Conservation (phyloP, 2,113 vertebrate genomes). For the Isurus oxyrinchus region DNA sequence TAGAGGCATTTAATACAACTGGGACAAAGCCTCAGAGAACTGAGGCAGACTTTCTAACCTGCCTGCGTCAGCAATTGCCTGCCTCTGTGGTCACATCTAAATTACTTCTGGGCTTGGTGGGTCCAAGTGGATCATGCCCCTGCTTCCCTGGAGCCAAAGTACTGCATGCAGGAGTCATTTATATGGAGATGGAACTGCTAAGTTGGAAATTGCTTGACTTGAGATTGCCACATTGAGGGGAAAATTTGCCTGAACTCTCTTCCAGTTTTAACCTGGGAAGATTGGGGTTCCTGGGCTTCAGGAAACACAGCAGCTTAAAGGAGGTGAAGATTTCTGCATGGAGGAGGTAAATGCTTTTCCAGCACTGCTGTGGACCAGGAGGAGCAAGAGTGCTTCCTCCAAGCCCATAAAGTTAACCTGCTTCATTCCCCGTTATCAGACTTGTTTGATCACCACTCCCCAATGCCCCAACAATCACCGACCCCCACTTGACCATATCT, state of each 20-base stretch:
- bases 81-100: too few relatives aligned
- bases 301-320: not conserved
- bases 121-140: too few relatives aligned
- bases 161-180: too few relatives aligned
- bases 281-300: not conserved
- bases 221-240: too few relatives aligned
- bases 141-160: too few relatives aligned
- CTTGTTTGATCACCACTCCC: not conserved
- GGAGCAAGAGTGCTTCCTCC: not conserved
- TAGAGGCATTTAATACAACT: too few relatives aligned
- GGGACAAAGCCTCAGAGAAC: too few relatives aligned
- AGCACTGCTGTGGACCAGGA: not conserved
- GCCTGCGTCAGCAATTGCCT: too few relatives aligned
- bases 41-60: too few relatives aligned
- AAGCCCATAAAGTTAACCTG: not conserved
- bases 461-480: not conserved
- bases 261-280: not conserved
- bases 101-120: too few relatives aligned
- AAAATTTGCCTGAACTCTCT: not conserved
- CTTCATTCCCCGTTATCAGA: not conserved
- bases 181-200: too few relatives aligned
- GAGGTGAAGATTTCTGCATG: not conserved
- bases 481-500: not conserved
- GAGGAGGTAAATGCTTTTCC: not conserved
- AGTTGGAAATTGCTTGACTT: too few relatives aligned